Percentiles rank a stretch among this genome's conserved stretches.
Conservation (phyloP, 2,113 vertebrate genomes). For the Nestor notabilis region DNA sequence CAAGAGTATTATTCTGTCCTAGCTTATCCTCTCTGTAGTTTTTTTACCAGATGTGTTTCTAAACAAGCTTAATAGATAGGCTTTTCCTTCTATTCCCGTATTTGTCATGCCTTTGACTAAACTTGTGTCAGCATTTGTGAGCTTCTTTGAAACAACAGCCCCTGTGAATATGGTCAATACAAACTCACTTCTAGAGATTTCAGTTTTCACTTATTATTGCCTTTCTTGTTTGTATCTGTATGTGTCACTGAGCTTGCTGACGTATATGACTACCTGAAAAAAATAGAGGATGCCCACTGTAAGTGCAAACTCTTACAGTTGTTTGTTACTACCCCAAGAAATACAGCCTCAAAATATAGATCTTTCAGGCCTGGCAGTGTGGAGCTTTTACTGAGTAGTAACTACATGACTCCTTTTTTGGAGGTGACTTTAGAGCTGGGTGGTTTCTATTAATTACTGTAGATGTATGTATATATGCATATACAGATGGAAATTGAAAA, state of each 20-base stretch:
- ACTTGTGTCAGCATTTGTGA: background rate
- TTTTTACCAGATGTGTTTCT: background rate
- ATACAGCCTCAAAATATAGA: background rate
- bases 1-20: background rate
- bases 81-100: rapidly evolving
- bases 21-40: background rate
- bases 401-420: background rate
- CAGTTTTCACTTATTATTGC: background rate
- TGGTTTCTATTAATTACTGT: background rate
- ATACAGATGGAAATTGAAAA: background rate
- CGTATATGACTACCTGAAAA: background rate
- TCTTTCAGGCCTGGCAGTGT: background rate
- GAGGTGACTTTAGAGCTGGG: background rate
- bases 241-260: background rate
- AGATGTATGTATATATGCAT: rapidly evolving
- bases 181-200: background rate
- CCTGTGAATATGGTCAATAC: background rate
- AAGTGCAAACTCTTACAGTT: background rate
- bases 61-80: background rate
- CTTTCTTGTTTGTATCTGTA: background rate
- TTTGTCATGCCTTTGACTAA: background rate
- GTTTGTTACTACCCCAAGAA: background rate
- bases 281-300: background rate
- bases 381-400: background rate
- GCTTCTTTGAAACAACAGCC: background rate